Percentiles rank a stretch among this genome's conserved stretches.
Conservation (phyloP, 2,888 invertebrate genomes). For the Muschampia plurimacula region DNA sequence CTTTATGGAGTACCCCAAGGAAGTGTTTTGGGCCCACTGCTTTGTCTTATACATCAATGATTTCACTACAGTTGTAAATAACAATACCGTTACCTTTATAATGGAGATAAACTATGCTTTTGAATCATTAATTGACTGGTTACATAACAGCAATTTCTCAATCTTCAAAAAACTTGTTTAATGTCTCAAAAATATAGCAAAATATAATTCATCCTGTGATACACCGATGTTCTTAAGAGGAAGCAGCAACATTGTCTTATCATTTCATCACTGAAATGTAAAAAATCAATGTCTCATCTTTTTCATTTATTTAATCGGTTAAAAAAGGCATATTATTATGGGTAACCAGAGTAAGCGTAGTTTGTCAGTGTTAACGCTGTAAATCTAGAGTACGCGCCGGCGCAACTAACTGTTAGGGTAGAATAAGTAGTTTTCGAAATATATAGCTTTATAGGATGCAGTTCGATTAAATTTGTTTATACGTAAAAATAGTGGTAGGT, state of each 20-base stretch:
- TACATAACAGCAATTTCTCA: too few species aligned
- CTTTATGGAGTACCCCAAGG: too few species aligned
- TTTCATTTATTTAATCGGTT: background rate
- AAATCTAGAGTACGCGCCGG: conserved; percentile 43
- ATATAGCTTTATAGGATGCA: conserved; percentile 77
- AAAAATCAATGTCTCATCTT: background rate
- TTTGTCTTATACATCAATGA: too few species aligned
- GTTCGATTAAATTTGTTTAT: conserved; percentile 73
- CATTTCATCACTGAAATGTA: background rate
- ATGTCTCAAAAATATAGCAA: too few species aligned
- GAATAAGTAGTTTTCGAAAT: conserved; percentile 73
- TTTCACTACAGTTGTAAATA: too few species aligned
- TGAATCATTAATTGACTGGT: too few species aligned
- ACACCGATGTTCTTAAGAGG: background rate
- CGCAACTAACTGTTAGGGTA: conserved; percentile 55
- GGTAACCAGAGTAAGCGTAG: conserved; percentile 9
- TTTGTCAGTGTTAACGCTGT: conserved; percentile 32
- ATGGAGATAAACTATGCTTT: too few species aligned
- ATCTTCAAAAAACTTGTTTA: too few species aligned
- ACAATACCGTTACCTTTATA: too few species aligned
- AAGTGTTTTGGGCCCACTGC: too few species aligned
- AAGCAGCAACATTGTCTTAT: background rate
- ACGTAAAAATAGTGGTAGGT: conserved; percentile 65
- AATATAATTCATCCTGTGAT: background rate
- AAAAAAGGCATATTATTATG: background rate